These are phyloP conservation scores for Myripristis jacobus DNA, from an alignment of 2,797 vertebrate species.

Conservation along the genomic window DNA sequence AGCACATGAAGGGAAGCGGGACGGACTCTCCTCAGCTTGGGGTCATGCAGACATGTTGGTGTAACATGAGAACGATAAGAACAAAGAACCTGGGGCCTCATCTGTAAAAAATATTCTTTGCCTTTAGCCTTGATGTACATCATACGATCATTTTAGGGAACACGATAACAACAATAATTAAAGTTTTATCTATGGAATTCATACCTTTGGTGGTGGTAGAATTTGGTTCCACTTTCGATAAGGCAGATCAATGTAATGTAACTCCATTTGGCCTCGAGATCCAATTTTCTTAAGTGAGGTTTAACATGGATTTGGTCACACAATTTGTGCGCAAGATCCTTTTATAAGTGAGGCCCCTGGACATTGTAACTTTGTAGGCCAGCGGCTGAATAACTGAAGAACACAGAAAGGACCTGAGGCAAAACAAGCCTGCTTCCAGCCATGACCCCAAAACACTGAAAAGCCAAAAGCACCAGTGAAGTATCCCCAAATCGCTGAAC, in stretches of 20 bases:
- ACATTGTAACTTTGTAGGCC: slow-evolving; percentile 14
- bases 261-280: background rate
- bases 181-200: background rate
- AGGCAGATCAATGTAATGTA: background rate
- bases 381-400: slow-evolving; percentile 47
- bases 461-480: slow-evolving; percentile 24
- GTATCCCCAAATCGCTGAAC: slow-evolving; percentile 47
- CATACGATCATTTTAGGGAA: background rate
- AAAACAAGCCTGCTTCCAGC: slow-evolving; percentile 66
- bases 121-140: background rate
- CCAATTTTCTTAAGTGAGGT: background rate
- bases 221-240: background rate
- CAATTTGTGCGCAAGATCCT: slow-evolving; percentile 1
- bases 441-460: slow-evolving; percentile 51
- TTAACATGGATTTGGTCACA: background rate
- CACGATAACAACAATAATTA: too few relatives aligned
- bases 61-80: slow-evolving; percentile 42
- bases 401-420: slow-evolving; percentile 53
- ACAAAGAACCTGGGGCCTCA: background rate
- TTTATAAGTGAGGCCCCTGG: slow-evolving; percentile 19
- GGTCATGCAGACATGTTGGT: slow-evolving; percentile 64
- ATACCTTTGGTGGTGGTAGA: background rate
- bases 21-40: slow-evolving; percentile 37
- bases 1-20: slow-evolving; percentile 54
- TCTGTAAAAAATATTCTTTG: background rate